Evolutionary conservation across 2,113 vertebrate genomes (phyloP).

Genomic region (Odontesthes bonariensis): DNA sequence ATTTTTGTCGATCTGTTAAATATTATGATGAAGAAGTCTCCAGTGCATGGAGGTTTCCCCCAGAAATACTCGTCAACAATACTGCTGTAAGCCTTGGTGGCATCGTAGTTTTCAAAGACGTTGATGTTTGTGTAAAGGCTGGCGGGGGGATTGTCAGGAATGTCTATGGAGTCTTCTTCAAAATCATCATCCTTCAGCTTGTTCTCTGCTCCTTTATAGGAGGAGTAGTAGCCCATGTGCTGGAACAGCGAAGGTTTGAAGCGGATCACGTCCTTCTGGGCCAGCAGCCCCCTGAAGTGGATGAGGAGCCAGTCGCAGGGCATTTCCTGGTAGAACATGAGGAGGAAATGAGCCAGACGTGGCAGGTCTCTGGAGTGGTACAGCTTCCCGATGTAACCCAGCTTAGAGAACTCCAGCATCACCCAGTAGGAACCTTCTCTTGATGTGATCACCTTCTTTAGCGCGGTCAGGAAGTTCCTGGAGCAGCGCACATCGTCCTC

Average conservation of each 20-base stretch:
- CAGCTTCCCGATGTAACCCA: conserved; percentile 98
- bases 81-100: conserved; percentile 92
- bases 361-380: conserved; percentile 91
- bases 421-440: conserved; percentile 97
- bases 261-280: conserved; percentile 92
- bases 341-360: conserved; percentile 94
- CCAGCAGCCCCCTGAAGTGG: conserved; percentile 93
- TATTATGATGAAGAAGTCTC: conserved; percentile 92
- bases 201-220: conserved; percentile 96
- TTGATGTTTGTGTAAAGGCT: conserved; percentile 94
- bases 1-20: conserved; percentile 93
- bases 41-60: conserved; percentile 93
- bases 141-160: conserved; percentile 97
- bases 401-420: conserved; percentile 97
- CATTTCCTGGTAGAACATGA: conserved; percentile 99
- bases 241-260: conserved; percentile 99
- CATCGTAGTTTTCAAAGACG: conserved; percentile 96
- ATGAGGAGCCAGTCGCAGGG: conserved; percentile 98
- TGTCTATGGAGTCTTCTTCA: conserved; percentile 95
- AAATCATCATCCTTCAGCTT: conserved; percentile 99
- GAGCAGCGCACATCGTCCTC: conserved; percentile 97
- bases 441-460: conserved; percentile 97
- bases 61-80: conserved; percentile 97
- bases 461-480: conserved; percentile 93
- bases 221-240: conserved; percentile 99